Base-by-base conservation (phyloP, 2,113 vertebrate genomes). In the Lasiurus borealis region DNA sequence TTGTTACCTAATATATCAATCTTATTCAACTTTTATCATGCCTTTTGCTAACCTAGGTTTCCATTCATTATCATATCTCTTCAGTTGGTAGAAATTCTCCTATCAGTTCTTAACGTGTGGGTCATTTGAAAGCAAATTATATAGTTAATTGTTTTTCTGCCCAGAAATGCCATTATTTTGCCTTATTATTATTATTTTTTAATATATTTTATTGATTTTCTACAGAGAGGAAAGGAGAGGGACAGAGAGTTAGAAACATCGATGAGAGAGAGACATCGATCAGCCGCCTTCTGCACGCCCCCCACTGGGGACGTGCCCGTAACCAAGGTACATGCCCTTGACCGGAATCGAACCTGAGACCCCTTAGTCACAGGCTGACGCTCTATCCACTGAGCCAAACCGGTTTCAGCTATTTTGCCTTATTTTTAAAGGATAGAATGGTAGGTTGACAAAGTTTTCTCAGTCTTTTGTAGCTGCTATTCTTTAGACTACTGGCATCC, bases 161-260 rank as follows among this genome's bases (percentile, higher is more conserved):
- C 15, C 85, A 54, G 5, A 75, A 62, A 91, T 93, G n/a, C 50
- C 31, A 52, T 92, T 85, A 34, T 95, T 75, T 96, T 75, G 57
- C 57, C 34, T 82, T 92, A 57, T 40, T 40, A 44, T 93, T 81
- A 34, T 40, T 40, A 3, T 5, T 40, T 40, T 40, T 3, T 3
- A 40, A 40, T 40, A 40, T 40, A 40, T 40, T 40, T 40, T 40
- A 40, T 40, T 40, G 40, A 40, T 40, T 40, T 40, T 40, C 40
- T 40, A 40, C 40, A 40, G 40, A 40, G 40, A 40, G 40, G 40
- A 40, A 40, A 5, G 40, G 3, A 40, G 40, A 40, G 40, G 5
- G 40, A 40, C 40, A 40, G 40, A 40, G 40, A 40, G 40, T 40
- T 40, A 40, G 40, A 40, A 40, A 40, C 40, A 40, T 40, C 40